Evolutionary conservation across 2,113 vertebrate genomes (phyloP).

Genomic region (Podarcis muralis): DNA sequence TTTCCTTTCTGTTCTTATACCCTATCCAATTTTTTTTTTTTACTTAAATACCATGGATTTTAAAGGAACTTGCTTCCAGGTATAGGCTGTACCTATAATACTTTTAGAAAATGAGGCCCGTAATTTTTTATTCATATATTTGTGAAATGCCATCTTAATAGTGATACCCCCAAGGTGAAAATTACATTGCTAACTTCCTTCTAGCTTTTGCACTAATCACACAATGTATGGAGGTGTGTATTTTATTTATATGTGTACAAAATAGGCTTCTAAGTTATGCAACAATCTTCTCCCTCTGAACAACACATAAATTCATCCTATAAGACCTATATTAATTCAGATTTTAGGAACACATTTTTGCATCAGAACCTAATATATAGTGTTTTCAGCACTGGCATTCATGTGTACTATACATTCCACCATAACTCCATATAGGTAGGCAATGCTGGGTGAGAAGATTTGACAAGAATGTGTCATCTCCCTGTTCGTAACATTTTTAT

Average conservation of each 20-base stretch:
- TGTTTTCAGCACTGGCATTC: background rate
- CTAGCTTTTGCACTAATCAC: background rate
- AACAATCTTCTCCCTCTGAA: background rate
- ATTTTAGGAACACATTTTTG: background rate
- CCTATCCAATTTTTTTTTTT: background rate
- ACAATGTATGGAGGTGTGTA: background rate
- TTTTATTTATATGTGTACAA: background rate
- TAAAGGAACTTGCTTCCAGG: background rate
- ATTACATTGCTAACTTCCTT: background rate
- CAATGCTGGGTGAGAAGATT: no score
- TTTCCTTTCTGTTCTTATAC: background rate
- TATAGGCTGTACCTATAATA: background rate
- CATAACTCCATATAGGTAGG: background rate
- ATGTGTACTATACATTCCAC: background rate
- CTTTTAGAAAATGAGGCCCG: background rate
- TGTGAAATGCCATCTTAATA: background rate
- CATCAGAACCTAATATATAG: background rate
- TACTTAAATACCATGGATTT: background rate
- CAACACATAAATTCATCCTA: background rate
- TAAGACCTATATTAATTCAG: background rate
- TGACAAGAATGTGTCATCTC: background rate
- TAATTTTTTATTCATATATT: background rate
- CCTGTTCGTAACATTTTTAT: background rate
- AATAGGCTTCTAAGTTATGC: background rate
- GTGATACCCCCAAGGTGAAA: background rate